phyloP scores from a whole-genome alignment of 2,888 invertebrate genomes.

The Eumerus sabulonum region DNA sequence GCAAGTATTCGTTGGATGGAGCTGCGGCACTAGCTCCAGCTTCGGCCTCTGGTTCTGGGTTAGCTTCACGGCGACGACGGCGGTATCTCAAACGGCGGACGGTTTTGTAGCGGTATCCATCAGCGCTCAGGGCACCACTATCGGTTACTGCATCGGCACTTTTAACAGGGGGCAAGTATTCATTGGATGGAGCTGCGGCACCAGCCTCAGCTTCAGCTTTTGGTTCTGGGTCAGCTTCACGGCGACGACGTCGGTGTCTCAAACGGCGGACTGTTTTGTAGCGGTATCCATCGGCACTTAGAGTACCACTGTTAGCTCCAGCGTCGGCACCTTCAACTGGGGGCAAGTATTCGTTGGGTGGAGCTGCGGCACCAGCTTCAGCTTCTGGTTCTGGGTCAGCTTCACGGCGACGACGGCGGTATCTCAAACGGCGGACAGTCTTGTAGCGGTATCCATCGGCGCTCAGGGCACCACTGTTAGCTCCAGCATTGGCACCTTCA shows the following conservation, averaged over 20 bases:
- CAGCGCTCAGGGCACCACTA: conserved; percentile 72
- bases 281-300: conserved; percentile 76
- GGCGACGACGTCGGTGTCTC: conserved; percentile 36
- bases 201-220: conserved; percentile 20
- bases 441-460: conserved; percentile 77
- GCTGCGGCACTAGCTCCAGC: conserved; percentile 15
- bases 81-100: conserved; percentile 73
- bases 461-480: conserved; percentile 74
- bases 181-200: conserved; percentile 47
- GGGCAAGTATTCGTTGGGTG: conserved; percentile 74
- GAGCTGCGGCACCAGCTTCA: conserved; percentile 61
- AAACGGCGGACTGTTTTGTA: conserved; percentile 76
- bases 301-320: conserved; percentile 72
- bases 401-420: conserved; percentile 72
- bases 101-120: conserved; percentile 74
- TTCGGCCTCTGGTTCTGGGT: no score
- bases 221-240: conserved; percentile 60
- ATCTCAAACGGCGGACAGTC: conserved; percentile 74
- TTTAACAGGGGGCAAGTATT: conserved; percentile 74
- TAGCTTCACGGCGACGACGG: conserved; percentile 49
- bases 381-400: conserved; percentile 72
- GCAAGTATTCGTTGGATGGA: conserved; percentile 73
- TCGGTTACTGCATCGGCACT: conserved; percentile 73
- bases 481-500: conserved; percentile 64
- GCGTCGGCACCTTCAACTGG: conserved; percentile 70